Percentiles rank a stretch among this genome's conserved stretches.
Conservation (phyloP, 2,113 vertebrate species). For the Probosciger aterrimus region DNA sequence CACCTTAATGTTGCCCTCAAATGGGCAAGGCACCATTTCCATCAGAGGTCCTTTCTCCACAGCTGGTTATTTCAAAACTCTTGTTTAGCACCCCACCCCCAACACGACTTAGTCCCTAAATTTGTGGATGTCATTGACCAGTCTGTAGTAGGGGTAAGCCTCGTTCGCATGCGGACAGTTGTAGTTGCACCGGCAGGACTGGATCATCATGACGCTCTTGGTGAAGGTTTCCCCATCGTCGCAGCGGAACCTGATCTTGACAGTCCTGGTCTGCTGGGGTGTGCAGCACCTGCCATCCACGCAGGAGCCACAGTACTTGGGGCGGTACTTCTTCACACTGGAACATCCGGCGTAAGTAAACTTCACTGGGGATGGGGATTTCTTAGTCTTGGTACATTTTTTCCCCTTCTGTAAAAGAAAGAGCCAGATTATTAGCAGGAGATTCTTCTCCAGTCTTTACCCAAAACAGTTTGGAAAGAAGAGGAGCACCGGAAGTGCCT, state of each 20-base stretch:
- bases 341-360: slow-evolving; percentile 92
- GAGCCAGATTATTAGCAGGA: background rate
- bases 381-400: slow-evolving; percentile 93
- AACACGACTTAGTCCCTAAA: slow-evolving; percentile 87
- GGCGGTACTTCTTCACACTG: slow-evolving; percentile 92
- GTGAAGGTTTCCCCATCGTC: slow-evolving; percentile 94
- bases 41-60: slow-evolving; percentile 60
- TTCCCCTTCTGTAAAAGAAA: slow-evolving; percentile 89
- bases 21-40: slow-evolving; percentile 70
- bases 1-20: slow-evolving; percentile 64
- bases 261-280: slow-evolving; percentile 91
- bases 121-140: slow-evolving; percentile 98
- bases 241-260: slow-evolving; percentile 92
- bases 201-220: slow-evolving; percentile 98
- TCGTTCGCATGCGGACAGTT: slow-evolving; percentile 89
- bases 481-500: background rate
- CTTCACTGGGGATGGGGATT: slow-evolving; percentile 81
- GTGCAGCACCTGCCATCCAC: slow-evolving; percentile 94
- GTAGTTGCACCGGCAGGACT: slow-evolving; percentile 95
- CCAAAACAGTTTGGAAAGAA: background rate
- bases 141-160: slow-evolving; percentile 91
- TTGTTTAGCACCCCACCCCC: slow-evolving; percentile 39
- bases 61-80: slow-evolving; percentile 46
- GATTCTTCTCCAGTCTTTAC: background rate
- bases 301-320: slow-evolving; percentile 94